Conservation (phyloP, 2,797 vertebrate genomes). For the Anomalospiza imberbis region DNA sequence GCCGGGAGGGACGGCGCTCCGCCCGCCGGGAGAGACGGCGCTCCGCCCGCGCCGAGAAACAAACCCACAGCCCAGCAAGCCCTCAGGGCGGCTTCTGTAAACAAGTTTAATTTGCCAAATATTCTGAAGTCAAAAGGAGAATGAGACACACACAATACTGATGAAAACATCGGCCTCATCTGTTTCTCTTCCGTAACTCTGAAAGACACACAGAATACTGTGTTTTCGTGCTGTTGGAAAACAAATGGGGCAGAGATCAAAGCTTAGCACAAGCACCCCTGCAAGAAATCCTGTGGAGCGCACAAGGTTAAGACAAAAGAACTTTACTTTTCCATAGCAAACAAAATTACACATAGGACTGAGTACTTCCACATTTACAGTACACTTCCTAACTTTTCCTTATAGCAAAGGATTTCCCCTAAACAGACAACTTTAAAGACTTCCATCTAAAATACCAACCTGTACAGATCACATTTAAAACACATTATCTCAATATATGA, state of each 20-base stretch:
- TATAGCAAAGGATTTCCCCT: conserved; percentile 50
- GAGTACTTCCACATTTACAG: conserved; percentile 61
- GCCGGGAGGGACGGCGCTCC: accelerated
- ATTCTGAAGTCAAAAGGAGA: not conserved
- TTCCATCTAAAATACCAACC: conserved; percentile 58
- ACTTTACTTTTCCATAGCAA: conserved; percentile 64
- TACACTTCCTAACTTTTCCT: conserved; percentile 42
- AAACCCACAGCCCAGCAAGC: not conserved
- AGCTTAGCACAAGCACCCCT: not conserved
- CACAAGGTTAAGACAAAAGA: conserved; percentile 45
- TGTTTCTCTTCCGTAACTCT: not conserved
- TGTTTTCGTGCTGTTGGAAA: not conserved
- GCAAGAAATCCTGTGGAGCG: conserved; percentile 36
- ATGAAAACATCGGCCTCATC: not conserved
- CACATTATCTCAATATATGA: conserved; percentile 42
- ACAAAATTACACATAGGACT: conserved; percentile 65
- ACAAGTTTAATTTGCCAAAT: conserved; percentile 46
- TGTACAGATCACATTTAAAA: conserved; percentile 54
- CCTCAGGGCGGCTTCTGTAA: not conserved
- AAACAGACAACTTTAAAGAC: conserved; percentile 54
- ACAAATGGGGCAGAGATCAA: not conserved
- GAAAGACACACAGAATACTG: not conserved
- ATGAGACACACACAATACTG: not conserved
- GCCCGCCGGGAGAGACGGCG: accelerated
- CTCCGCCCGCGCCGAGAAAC: accelerated